Evolutionary conservation across 2,888 invertebrate genomes (phyloP).

Genomic region (Sarcophaga carnaria): DNA sequence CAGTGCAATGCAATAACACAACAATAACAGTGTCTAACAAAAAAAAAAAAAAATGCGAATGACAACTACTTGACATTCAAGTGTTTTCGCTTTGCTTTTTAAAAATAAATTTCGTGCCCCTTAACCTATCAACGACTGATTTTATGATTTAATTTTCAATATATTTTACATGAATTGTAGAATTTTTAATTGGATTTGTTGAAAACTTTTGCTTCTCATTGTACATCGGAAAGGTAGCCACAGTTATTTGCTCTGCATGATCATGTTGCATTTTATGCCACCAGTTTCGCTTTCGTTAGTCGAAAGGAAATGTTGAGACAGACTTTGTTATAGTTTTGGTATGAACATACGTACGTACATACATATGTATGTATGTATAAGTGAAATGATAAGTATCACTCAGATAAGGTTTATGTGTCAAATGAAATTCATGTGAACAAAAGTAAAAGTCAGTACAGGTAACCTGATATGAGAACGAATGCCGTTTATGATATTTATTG

Average conservation of each 20-base stretch:
- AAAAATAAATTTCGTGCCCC: too few relatives aligned
- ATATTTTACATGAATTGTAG: too few relatives aligned
- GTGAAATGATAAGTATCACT: conserved; percentile 31
- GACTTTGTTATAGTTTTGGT: not conserved
- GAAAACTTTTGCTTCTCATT: conserved; percentile 14
- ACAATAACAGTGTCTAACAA: conserved; percentile 14
- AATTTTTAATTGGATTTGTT: too few relatives aligned
- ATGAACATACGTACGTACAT: not conserved
- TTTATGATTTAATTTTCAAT: too few relatives aligned
- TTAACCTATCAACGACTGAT: too few relatives aligned
- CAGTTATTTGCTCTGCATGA: conserved; percentile 8
- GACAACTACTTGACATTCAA: too few relatives aligned
- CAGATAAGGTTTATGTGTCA: conserved; percentile 66
- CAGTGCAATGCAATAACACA: too few relatives aligned
- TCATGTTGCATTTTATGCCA: conserved; percentile 47
- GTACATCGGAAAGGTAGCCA: not conserved
- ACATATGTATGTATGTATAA: not conserved
- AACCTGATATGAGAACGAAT: not conserved
- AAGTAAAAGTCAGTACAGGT: conserved; percentile 19
- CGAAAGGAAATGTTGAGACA: conserved; percentile 66
- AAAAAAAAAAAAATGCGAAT: not conserved
- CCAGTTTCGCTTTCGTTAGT: conserved; percentile 59
- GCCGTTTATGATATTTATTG: too few relatives aligned
- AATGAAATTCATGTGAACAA: conserved; percentile 45
- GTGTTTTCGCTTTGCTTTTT: too few relatives aligned